Evolutionary conservation across 2,888 invertebrate species (phyloP), one percentile per base, ranked within the genome.

Genomic region (Eurytoma adleriae): DNA sequence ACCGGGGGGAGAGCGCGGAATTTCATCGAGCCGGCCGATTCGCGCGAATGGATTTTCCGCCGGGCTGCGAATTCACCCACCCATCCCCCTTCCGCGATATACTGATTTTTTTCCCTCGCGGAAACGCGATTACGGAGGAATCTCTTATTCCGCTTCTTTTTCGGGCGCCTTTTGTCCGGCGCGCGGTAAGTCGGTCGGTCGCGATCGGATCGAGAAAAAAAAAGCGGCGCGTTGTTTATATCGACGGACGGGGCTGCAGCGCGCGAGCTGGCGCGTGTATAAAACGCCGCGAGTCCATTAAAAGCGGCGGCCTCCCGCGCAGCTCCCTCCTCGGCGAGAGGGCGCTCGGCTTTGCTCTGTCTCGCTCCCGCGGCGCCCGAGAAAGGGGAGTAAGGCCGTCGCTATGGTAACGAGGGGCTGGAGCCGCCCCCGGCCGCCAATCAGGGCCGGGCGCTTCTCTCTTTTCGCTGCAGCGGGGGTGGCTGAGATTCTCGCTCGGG

Each of bases 331-430:
- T 54, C 70, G 40, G 27, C 14, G 4, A 20, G 69, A n/a, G 71
- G 24, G 50, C 48, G 61, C 61, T 59, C 70, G 40, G 40, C 40
- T 40, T 40, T 7, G 0, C 40, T 40, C 4, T 40, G 5, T 40
- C 40, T 40, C 40, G 4, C 5, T 40, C 40, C 7, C 40, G 4
- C 40, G 40, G 40, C 7, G 40, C n/a, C 40, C 40, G 61, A 61
- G 52, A 40, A 16, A 62, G 30, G 27, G 61, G 66, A 62, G 74
- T 75, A 69, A 56, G 67, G 57, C 64, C 92, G 93, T 93, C 92
- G 92, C 93, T 92, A 93, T 91, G 90, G 93, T 91, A 92, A 93
- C 93, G 84, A 81, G 85, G 86, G 88, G 87, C 86, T 86, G 88
- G 89, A 89, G 89, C 90, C 90, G 90, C 91, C 90, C 90, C 90